Conservation (phyloP, 2,113 vertebrate genomes). For the Solea solea region DNA sequence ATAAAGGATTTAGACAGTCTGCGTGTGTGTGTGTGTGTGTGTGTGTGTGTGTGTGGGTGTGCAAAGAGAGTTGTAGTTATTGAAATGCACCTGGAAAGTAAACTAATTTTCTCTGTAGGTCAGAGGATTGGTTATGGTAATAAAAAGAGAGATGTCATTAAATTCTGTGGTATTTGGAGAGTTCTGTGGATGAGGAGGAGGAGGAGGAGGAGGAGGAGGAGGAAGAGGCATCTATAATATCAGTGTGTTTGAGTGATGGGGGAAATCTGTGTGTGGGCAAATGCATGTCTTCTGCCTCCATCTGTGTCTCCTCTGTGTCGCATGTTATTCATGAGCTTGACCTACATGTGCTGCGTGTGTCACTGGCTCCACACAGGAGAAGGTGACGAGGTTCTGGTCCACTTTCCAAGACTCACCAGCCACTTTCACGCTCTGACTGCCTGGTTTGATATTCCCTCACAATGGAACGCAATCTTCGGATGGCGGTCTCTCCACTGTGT, state of each 20-base stretch:
- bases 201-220: background rate
- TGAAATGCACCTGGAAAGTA: constrained; percentile 68
- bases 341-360: constrained; percentile 63
- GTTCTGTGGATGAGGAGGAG: constrained; percentile 36
- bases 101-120: constrained; percentile 65
- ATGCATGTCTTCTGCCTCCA: constrained; percentile 33
- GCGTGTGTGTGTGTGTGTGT: constrained; percentile 8
- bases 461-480: constrained; percentile 37
- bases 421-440: constrained; percentile 71
- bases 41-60: background rate
- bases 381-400: constrained; percentile 66
- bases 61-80: constrained; percentile 45
- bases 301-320: constrained; percentile 50
- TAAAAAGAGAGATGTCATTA: constrained; percentile 75
- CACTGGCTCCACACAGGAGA: constrained; percentile 18
- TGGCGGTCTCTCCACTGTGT: constrained; percentile 32
- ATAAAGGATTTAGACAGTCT: constrained; percentile 43
- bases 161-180: constrained; percentile 68
- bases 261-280: constrained; percentile 11
- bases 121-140: constrained; percentile 73
- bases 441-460: constrained; percentile 44
- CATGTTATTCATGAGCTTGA: constrained; percentile 74
- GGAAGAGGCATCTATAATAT: constrained; percentile 22
- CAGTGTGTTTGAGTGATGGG: constrained; percentile 24
- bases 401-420: constrained; percentile 57